A percentile compares a stretch with the other conserved stretches of the same genome.
Evolutionary conservation across 2,113 vertebrate species (phyloP).

Genomic region (Anguilla japonica): DNA sequence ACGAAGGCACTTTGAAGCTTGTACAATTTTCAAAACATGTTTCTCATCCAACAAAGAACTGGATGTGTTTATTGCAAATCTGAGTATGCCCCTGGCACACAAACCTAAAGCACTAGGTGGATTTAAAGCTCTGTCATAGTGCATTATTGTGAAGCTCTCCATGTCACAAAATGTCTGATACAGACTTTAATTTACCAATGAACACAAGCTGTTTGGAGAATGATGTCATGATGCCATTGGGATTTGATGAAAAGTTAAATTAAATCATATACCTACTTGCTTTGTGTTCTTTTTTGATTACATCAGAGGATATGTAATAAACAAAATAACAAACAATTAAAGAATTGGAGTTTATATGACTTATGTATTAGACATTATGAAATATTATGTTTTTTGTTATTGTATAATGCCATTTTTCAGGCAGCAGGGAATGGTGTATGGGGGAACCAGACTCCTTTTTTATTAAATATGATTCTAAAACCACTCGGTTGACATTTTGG

Average conservation of each 20-base stretch:
- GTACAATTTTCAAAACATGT: too few relatives aligned
- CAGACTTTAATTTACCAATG: background rate
- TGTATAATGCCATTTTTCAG: too few relatives aligned
- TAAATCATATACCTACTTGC: background rate
- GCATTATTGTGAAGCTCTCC: background rate
- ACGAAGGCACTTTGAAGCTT: background rate
- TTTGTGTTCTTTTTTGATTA: conserved; percentile 1
- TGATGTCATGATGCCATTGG: background rate
- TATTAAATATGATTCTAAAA: background rate
- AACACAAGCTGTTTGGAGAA: background rate
- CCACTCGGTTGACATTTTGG: background rate
- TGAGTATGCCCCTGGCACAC: too few relatives aligned
- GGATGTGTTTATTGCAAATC: too few relatives aligned
- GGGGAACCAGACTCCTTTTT: background rate
- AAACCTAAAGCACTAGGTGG: too few relatives aligned
- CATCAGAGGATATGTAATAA: background rate
- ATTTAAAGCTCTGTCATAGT: background rate
- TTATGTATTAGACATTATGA: background rate
- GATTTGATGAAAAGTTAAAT: background rate
- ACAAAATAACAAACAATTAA: too few relatives aligned
- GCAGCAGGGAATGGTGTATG: background rate
- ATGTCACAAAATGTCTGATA: too few relatives aligned
- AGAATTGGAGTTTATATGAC: too few relatives aligned
- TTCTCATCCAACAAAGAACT: too few relatives aligned
- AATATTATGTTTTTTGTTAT: background rate